Base-by-base conservation (phyloP, 1,140 invertebrate species). In the Himalopsyche phryganea region DNA sequence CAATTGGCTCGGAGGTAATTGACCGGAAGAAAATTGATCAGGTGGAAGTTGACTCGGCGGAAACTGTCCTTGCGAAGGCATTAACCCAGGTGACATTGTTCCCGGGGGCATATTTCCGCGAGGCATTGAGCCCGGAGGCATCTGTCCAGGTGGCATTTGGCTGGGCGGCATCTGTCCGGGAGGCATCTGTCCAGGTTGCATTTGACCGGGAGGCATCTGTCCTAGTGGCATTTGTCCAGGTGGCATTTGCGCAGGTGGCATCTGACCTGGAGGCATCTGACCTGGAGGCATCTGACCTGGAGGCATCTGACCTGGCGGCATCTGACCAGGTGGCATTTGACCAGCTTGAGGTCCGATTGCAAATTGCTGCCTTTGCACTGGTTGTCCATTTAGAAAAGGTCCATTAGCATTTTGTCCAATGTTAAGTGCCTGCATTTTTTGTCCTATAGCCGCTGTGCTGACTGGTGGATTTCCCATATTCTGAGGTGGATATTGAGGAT, bases 371-470 rank as follows among this genome's bases (percentile, higher is more conserved):
- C 38, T 45, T 17, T 58, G 32, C 50, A 19, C 32, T 48, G 42
- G 7, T 46, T 50, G 51, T 33, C 60, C 60, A 40, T 63, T 63
- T 14, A 33, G 13, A 35, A 57, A 64, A 19, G 51, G 49, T 3
- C 56, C 58, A 38, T 60, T 60, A 9, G 23, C 23, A 28, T 66
- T 67, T 68, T 13, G 70, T 65, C 13, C 74, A 69, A 67, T 74
- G 50, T 69, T 75, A 64, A 78, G 69, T 17, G 62, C 70, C 42
- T 76, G 73, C 72, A 78, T 76, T 51, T 77, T 78, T 20, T 76
- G 71, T 28, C 23, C 23, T 3, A 28, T 28, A 28, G 4, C 23
- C 9, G 23, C 23, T 9, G 23, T 28, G 9, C 23, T 28, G 23
- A 28, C 23, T 28, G 4, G 70, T 64, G 68, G 75, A 70, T 14